A percentile compares a stretch with the other conserved stretches of the same genome.
Conservation (phyloP, 2,797 vertebrate genomes). For the Apodemus agrarius region DNA sequence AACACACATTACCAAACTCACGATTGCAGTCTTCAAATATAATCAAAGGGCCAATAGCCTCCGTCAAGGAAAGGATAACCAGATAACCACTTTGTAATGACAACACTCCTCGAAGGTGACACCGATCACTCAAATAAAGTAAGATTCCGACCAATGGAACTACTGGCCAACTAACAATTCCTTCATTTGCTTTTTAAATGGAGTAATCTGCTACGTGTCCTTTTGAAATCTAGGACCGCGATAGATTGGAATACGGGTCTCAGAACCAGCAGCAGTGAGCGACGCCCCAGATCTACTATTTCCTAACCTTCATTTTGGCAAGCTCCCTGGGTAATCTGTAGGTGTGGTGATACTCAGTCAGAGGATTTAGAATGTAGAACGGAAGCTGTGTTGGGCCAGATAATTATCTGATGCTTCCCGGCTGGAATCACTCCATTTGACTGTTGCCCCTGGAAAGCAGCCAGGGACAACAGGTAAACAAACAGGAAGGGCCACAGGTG, state of each 20-base stretch:
- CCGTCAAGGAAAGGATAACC: neutral
- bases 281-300: neutral
- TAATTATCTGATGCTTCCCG: neutral
- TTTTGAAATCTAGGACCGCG: neutral
- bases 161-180: neutral
- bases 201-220: neutral
- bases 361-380: neutral
- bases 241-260: neutral
- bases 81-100: neutral
- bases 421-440: neutral
- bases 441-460: neutral
- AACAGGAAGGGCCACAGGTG: neutral
- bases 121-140: neutral
- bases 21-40: neutral
- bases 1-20: neutral
- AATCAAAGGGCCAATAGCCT: neutral
- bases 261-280: neutral
- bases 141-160: neutral
- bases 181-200: neutral
- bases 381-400: neutral
- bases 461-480: slow-evolving; percentile 23
- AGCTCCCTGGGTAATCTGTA: neutral
- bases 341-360: neutral
- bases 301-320: neutral
- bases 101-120: neutral